A percentile compares a stretch with the other conserved stretches of the same genome.
phyloP scores from a whole-genome alignment of 2,113 vertebrate species.

The Gymnarchus niloticus region DNA sequence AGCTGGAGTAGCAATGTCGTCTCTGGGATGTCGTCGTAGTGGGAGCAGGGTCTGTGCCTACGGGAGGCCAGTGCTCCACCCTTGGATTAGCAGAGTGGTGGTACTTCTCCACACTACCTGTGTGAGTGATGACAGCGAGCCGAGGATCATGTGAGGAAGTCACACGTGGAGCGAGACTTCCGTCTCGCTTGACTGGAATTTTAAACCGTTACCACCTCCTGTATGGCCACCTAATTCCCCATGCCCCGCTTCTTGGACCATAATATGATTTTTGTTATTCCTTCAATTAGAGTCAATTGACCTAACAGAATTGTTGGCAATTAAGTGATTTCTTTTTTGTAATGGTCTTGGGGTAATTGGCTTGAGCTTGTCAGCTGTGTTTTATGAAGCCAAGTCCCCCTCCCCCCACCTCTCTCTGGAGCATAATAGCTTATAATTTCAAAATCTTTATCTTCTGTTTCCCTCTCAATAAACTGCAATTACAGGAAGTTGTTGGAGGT shows the following conservation, averaged over 20 bases:
- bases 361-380: conserved; percentile 96
- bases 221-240: conserved; percentile 83
- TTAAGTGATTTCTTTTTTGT: conserved; percentile 99
- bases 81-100: neutral
- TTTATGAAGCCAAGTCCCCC: conserved; percentile 86
- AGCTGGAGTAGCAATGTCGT: neutral
- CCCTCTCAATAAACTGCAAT: conserved; percentile 99
- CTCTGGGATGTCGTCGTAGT: neutral
- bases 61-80: neutral
- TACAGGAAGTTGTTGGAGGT: conserved; percentile 99
- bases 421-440: conserved; percentile 99
- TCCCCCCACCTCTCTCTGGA: conserved; percentile 71
- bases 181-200: conserved; percentile 66
- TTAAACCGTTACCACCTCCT: conserved; percentile 85
- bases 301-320: conserved; percentile 99
- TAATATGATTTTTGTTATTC: conserved; percentile 95
- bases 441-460: conserved; percentile 98
- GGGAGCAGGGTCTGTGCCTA: no score
- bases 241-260: conserved; percentile 76
- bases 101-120: neutral
- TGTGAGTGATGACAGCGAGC: conserved; percentile 3
- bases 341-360: conserved; percentile 99
- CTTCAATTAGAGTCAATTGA: conserved; percentile 99
- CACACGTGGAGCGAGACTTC: conserved; percentile 22
- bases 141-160: conserved; percentile 29